A percentile compares a stretch with the other conserved stretches of the same genome.
phyloP scores from a whole-genome alignment of 2,888 invertebrate species.

The Andricus curvator region DNA sequence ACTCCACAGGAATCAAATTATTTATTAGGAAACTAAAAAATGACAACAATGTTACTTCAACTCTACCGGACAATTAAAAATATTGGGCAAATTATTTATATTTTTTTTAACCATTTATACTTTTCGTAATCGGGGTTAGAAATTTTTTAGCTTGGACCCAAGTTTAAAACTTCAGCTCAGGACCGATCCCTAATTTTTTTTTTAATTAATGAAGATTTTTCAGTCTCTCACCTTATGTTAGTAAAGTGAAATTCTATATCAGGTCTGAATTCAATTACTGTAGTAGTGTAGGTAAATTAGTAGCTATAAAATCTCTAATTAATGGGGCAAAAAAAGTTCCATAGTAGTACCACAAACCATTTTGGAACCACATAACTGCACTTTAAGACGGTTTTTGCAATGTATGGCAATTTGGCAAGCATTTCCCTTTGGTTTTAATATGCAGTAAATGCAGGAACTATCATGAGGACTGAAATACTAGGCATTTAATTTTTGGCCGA shows the following conservation, averaged over 20 bases:
- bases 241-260: background rate
- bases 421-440: slow-evolving; percentile 32
- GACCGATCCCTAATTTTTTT: no score
- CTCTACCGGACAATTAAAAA: no score
- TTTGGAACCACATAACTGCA: slow-evolving; percentile 21
- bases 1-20: no score
- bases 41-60: no score
- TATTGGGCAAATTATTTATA: background rate
- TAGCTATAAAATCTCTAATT: background rate
- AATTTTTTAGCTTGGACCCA: no score
- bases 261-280: background rate
- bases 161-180: no score
- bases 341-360: slow-evolving; percentile 22
- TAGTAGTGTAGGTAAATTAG: background rate
- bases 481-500: slow-evolving; percentile 36
- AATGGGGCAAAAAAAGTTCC: slow-evolving; percentile 22
- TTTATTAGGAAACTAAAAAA: no score
- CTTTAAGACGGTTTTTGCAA: slow-evolving; percentile 28
- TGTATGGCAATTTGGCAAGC: slow-evolving; percentile 25
- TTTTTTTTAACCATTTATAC: no score
- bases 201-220: background rate
- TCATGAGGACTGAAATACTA: slow-evolving; percentile 32
- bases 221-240: no score
- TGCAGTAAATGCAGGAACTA: slow-evolving; percentile 32
- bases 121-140: no score